A percentile compares a stretch with the other conserved stretches of the same genome.
phyloP scores from a whole-genome alignment of 1,140 invertebrate genomes.

The Drosophila parvula region DNA sequence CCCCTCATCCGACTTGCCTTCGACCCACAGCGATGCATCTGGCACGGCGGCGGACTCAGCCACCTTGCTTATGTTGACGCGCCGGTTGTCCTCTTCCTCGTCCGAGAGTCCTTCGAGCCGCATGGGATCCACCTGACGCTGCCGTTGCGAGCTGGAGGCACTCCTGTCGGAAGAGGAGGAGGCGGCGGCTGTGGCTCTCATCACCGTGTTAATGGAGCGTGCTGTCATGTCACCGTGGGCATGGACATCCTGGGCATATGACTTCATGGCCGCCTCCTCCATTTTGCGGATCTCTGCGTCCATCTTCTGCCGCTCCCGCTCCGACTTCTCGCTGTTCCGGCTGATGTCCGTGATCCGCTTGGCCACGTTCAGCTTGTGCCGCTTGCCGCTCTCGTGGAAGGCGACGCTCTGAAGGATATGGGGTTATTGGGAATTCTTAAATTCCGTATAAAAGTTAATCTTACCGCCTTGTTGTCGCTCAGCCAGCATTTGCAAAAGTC shows the following conservation, averaged over 20 bases:
- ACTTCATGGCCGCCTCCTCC: slow-evolving; percentile 93
- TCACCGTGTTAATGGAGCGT: slow-evolving; percentile 80
- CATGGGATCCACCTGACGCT: slow-evolving; percentile 78
- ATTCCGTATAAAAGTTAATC: not conserved
- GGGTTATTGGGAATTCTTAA: not conserved
- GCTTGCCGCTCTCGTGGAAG: slow-evolving; percentile 97
- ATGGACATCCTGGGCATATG: slow-evolving; percentile 90
- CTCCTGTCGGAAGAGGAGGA: slow-evolving; percentile 10
- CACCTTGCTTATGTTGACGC: slow-evolving; percentile 78
- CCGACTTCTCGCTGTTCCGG: slow-evolving; percentile 91
- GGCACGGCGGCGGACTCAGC: slow-evolving; percentile 57
- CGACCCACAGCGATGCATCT: slow-evolving; percentile 87
- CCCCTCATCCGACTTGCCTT: slow-evolving; percentile 87
- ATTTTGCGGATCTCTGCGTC: slow-evolving; percentile 93
- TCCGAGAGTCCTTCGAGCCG: slow-evolving; percentile 73
- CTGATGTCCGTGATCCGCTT: slow-evolving; percentile 93
- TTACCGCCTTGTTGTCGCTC: slow-evolving; percentile 97
- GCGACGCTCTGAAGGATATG: slow-evolving; percentile 91
- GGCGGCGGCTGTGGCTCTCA: slow-evolving; percentile 34
- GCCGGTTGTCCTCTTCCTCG: slow-evolving; percentile 83
- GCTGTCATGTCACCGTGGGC: slow-evolving; percentile 88
- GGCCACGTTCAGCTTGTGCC: slow-evolving; percentile 97
- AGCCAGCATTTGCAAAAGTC: slow-evolving; percentile 99
- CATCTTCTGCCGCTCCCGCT: slow-evolving; percentile 90
- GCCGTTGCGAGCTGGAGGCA: not conserved